A percentile compares a stretch with the other conserved stretches of the same genome.
Conservation (phyloP, 1,140 invertebrate genomes). For the Helicoverpa zea region DNA sequence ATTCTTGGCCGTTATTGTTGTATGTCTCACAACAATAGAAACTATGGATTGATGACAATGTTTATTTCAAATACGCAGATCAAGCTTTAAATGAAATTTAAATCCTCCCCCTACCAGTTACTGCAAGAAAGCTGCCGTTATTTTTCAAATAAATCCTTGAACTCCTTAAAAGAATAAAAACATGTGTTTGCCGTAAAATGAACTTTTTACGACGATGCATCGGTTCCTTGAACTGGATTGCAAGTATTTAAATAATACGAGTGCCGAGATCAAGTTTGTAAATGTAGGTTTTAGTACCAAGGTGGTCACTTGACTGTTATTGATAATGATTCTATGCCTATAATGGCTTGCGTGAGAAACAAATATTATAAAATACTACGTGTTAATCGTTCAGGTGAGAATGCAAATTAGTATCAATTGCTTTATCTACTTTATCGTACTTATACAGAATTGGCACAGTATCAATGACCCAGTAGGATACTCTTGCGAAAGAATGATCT, state of each 20-base stretch:
- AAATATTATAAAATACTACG: slow-evolving; percentile 10
- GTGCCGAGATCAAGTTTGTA: slow-evolving; percentile 57
- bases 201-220: slow-evolving; percentile 30
- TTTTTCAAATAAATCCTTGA: neutral
- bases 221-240: slow-evolving; percentile 72
- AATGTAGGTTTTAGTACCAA: slow-evolving; percentile 75
- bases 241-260: slow-evolving; percentile 70
- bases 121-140: neutral
- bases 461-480: slow-evolving; percentile 23
- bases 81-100: no score
- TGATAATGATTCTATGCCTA: slow-evolving; percentile 45
- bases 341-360: slow-evolving; percentile 19
- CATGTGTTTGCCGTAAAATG: neutral
- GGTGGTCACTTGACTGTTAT: slow-evolving; percentile 58
- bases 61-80: no score
- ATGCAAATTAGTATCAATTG: slow-evolving; percentile 12
- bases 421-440: slow-evolving; percentile 5
- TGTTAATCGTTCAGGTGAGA: neutral
- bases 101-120: neutral
- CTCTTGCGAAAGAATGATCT: slow-evolving; percentile 2
- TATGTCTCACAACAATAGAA: no score
- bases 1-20: neutral
- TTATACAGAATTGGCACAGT: neutral
- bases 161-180: slow-evolving; percentile 21
- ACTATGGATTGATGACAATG: no score